A percentile compares a stretch with the other conserved stretches of the same genome.
Evolutionary conservation across 1,140 invertebrate species (phyloP).

Genomic region (Bombus terrestris): DNA sequence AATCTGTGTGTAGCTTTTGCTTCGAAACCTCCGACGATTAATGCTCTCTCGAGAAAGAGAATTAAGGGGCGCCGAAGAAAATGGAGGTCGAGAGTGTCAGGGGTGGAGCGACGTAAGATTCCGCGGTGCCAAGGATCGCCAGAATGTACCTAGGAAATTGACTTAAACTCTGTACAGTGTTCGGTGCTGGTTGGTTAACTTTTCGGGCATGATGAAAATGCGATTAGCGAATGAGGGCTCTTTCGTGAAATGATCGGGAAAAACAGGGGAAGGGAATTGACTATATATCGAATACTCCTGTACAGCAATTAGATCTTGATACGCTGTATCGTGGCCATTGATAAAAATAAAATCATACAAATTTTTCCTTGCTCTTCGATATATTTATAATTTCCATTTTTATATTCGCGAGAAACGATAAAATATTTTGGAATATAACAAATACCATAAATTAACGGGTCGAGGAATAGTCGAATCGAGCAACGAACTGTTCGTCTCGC

Average conservation of each 20-base stretch:
- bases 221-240: background rate
- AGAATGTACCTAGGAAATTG: background rate
- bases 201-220: background rate
- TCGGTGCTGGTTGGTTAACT: background rate
- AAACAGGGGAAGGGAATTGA: background rate
- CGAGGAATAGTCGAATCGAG: too few relatives aligned
- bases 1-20: background rate
- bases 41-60: background rate
- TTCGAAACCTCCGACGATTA: slow-evolving; percentile 2
- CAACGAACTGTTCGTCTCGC: too few relatives aligned
- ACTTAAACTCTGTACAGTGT: slow-evolving; percentile 7
- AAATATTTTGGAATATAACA: too few relatives aligned
- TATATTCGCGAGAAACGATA: too few relatives aligned
- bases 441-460: too few relatives aligned
- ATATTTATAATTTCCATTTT: too few relatives aligned
- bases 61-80: slow-evolving; percentile 3
- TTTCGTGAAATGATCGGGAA: background rate
- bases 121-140: background rate
- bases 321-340: background rate
- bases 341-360: background rate
- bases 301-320: background rate
- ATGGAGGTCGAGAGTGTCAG: background rate
- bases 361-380: background rate
- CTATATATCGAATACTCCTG: too few relatives aligned
- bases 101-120: background rate